Base-by-base conservation (phyloP, 1,140 invertebrate genomes). In the Zaprionus taronus region DNA sequence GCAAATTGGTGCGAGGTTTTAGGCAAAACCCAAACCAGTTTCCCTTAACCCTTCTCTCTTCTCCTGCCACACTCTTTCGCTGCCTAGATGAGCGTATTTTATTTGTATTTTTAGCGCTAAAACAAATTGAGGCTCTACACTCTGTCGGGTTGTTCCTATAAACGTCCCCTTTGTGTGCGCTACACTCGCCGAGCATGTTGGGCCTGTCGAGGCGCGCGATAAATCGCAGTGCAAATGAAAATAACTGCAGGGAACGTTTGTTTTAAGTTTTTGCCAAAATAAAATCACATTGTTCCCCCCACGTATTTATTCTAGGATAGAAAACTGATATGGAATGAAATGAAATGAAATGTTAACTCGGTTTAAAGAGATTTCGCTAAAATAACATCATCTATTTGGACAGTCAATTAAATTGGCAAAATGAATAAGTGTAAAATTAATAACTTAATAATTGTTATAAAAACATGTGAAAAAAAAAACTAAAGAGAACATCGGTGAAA, bases 81-180 rank as follows among this genome's bases (percentile, higher is more conserved):
- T 24, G 22, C 12, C 55, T 57, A 24, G 38, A 62, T 57, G 67
- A 70, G 68, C 68, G 64, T 66, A 75, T 84, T 89, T 89, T 90
- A 89, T 89, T 89, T 89, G 85, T 89, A 74, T 89, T 89, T 89
- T 89, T 85, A 89, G 84, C 84, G 81, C 75, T 89, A 79, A 89
- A 89, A 89, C 85, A 90, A 90, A 89, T 90, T 90, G 85, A 81
- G 85, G 85, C 72, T 78, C 79, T 68, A 72, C 75, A 69, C 71
- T 62, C 71, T 65, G 63, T 28, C 64, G 44, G 44, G 20, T 20
- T 64, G 73, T 64, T 44, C 47, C 68, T 55, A 55, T 76, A 72
- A 76, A 66, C 60, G 34, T 36, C 61, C 60, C 64, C 58, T 72
- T 55, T 28, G 15, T 26, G n/a, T 53, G 15, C 68, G 15, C 68